These are phyloP conservation scores for Phaetusa simplex DNA, from an alignment of 2,113 vertebrate genomes.

Conservation along the genomic window DNA sequence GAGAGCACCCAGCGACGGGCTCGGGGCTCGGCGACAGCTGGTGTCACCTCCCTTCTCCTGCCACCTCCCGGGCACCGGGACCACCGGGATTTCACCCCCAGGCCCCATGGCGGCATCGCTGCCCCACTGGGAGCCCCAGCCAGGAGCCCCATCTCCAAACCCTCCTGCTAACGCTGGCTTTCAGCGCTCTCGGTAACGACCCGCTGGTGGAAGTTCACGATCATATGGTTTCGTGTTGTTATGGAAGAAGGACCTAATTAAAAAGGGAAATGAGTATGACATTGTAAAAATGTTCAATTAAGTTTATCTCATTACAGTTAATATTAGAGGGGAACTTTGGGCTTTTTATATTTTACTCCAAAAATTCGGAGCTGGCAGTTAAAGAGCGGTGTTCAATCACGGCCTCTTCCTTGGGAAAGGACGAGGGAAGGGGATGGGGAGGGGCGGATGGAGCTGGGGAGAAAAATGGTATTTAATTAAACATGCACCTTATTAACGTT, in stretches of 20 bases:
- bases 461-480: neutral
- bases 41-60: neutral
- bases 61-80: rapidly evolving
- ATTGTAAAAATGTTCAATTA: conserved; percentile 34
- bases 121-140: neutral
- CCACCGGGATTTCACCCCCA: rapidly evolving
- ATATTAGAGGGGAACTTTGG: neutral
- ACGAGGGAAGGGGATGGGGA: neutral
- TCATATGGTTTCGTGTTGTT: neutral
- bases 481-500: neutral
- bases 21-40: rapidly evolving
- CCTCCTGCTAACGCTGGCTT: neutral
- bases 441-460: rapidly evolving
- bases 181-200: neutral
- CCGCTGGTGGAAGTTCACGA: neutral
- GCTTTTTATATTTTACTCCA: neutral
- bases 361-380: neutral
- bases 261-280: conserved; percentile 34
- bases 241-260: conserved; percentile 38
- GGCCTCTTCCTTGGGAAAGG: neutral
- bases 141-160: neutral
- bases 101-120: rapidly evolving
- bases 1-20: neutral
- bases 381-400: neutral
- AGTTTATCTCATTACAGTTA: conserved; percentile 5